Evolutionary conservation across 2,888 invertebrate genomes (phyloP).

Genomic region (Drosophila macrospina): DNA sequence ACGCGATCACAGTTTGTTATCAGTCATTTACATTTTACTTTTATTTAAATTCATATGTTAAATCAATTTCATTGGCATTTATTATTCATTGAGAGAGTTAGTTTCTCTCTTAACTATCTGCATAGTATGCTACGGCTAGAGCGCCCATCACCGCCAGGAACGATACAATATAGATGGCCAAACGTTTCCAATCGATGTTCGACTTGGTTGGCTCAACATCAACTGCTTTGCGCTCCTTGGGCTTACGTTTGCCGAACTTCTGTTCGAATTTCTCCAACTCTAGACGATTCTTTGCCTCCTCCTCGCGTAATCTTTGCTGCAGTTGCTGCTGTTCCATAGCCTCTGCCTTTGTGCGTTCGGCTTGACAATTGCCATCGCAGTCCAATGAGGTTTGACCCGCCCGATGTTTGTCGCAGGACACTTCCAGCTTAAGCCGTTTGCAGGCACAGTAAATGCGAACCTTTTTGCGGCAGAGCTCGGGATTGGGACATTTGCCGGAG

Average conservation of each 20-base stretch:
- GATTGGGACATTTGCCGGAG: slow-evolving; percentile 89
- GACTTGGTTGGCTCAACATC: slow-evolving; percentile 55
- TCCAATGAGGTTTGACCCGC: slow-evolving; percentile 83
- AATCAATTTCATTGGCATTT: slow-evolving; percentile 35
- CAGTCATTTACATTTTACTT: slow-evolving; percentile 31
- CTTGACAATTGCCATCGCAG: slow-evolving; percentile 89
- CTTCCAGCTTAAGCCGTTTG: slow-evolving; percentile 90
- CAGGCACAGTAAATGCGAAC: slow-evolving; percentile 92
- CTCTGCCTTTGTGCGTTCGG: slow-evolving; percentile 87
- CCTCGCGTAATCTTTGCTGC: slow-evolving; percentile 86
- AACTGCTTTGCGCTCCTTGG: slow-evolving; percentile 85
- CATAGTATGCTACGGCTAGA: slow-evolving; percentile 75
- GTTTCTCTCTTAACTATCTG: slow-evolving; percentile 63
- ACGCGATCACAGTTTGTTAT: slow-evolving; percentile 34
- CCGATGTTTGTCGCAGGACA: slow-evolving; percentile 88
- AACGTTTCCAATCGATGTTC: slow-evolving; percentile 63
- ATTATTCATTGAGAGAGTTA: neutral
- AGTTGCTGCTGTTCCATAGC: slow-evolving; percentile 86
- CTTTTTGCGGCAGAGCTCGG: slow-evolving; percentile 91
- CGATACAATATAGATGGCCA: slow-evolving; percentile 59
- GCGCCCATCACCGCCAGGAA: slow-evolving; percentile 64
- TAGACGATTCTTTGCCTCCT: slow-evolving; percentile 88
- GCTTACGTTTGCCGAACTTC: slow-evolving; percentile 90
- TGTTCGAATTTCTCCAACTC: slow-evolving; percentile 92
- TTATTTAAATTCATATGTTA: slow-evolving; percentile 28